Evolutionary conservation across 2,888 invertebrate species (phyloP), one percentile per base, ranked within the genome.

Genomic region (Halocaridina rubra): DNA sequence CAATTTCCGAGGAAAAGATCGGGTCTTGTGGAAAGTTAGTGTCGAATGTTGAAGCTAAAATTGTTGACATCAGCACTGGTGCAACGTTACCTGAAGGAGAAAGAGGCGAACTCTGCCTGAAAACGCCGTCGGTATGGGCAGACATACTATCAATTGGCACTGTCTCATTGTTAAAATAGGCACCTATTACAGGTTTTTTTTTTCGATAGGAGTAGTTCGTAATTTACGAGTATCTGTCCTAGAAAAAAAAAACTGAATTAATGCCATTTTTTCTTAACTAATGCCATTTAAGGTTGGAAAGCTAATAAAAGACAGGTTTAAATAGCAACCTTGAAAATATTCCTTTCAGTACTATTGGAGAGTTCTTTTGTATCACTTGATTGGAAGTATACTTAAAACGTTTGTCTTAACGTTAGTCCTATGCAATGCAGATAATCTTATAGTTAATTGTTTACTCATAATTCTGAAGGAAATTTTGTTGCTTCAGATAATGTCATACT

Each of bases 51-150:
- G 92, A 93, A 74, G 91, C 93, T 1, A 95, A 94, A 91, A 91
- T 95, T 19, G 93, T 94, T 0, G 93, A 95, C 90, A 91, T 93
- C 72, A 90, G 92, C 87, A 94, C 92, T 0, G 94, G 94, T 0
- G 89, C 91, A 89, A 79, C 80, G 7, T 76, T 87, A 5, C 91
- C 92, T 2, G 87, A 89, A 4, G 89, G 89, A 22, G 85, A 88
- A 57, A 69, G 88, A 87, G 97, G 97, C 0, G 96, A 97, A 90
- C 90, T 96, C 3, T 93, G 94, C 80, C 91, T 95, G 0, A 93
- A 93, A 84, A 96, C 96, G 0, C 96, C 96, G 0, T 95, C 96
- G 91, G 93, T 96, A 0, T 96, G 71, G n/a, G n/a, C n/a, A n/a
- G n/a, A n/a, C n/a, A n/a, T n/a, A n/a, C n/a, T n/a, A n/a, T n/a